Evolutionary conservation across 2,888 invertebrate species (phyloP).

Genomic region (Morinoia aosen): DNA sequence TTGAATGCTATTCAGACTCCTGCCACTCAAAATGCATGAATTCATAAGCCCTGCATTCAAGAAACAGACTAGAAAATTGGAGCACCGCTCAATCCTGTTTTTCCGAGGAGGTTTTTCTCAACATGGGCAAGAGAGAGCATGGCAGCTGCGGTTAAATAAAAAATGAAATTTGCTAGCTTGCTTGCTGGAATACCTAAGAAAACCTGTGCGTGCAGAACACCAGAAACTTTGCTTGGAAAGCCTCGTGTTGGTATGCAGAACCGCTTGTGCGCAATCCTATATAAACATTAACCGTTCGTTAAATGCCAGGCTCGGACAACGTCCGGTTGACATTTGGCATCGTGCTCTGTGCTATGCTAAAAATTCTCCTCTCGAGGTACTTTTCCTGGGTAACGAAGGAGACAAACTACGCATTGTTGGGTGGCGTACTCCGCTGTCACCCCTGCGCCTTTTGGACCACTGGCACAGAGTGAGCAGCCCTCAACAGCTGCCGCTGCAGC

Average conservation of each 20-base stretch:
- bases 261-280: neutral
- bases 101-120: neutral
- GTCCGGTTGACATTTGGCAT: conserved; percentile 52
- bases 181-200: neutral
- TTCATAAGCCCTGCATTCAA: neutral
- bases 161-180: neutral
- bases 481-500: neutral
- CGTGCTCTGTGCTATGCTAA: neutral
- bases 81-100: neutral
- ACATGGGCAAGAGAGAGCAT: neutral
- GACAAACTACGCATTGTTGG: conserved; percentile 7
- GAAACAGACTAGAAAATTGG: neutral
- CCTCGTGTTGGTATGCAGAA: conserved; percentile 11
- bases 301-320: conserved; percentile 19
- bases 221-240: neutral
- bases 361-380: conserved; percentile 33
- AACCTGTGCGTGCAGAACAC: neutral
- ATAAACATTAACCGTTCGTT: conserved; percentile 22
- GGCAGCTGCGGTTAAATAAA: neutral
- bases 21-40: conserved; percentile 17
- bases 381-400: conserved; percentile 10
- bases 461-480: neutral
- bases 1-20: neutral
- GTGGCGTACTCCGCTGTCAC: neutral
- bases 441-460: neutral